Conservation (phyloP, 2,888 invertebrate species). For the Argynnis bischoffii region DNA sequence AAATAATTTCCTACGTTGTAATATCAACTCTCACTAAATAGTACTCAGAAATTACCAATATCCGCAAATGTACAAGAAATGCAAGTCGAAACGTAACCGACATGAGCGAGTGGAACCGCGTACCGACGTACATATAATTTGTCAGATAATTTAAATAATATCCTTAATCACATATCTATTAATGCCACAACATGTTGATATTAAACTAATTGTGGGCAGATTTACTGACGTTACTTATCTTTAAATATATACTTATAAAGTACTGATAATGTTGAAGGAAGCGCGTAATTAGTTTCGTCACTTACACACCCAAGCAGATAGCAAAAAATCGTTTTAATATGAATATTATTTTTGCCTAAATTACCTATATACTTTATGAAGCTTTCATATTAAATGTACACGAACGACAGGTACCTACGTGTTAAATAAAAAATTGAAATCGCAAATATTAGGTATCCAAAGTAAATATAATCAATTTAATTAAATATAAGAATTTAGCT, state of each 20-base stretch:
- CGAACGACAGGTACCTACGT: too few species aligned
- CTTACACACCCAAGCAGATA: constrained; percentile 5
- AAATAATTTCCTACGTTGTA: constrained; percentile 5
- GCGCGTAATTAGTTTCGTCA: constrained; percentile 12
- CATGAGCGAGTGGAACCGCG: constrained; percentile 71
- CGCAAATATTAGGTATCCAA: too few species aligned
- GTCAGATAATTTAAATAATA: constrained; percentile 81
- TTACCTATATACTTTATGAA: background rate
- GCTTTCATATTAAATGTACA: background rate
- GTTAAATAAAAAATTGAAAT: constrained; percentile 4
- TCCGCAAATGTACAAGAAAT: constrained; percentile 66
- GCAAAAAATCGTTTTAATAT: constrained; percentile 7
- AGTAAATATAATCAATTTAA: constrained; percentile 6
- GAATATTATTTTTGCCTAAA: background rate
- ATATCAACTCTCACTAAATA: constrained; percentile 30
- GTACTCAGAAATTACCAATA: constrained; percentile 44
- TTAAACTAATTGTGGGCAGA: constrained; percentile 72
- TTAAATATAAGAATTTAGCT: constrained; percentile 8
- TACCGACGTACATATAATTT: constrained; percentile 76
- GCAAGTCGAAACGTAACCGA: constrained; percentile 73
- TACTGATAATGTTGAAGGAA: constrained; percentile 12
- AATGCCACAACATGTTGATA: constrained; percentile 77
- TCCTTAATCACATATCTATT: constrained; percentile 80
- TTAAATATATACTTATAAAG: constrained; percentile 24
- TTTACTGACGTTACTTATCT: constrained; percentile 34